Evolutionary conservation across 2,888 invertebrate genomes (phyloP).

Genomic region (Ochlodes sylvanus): DNA sequence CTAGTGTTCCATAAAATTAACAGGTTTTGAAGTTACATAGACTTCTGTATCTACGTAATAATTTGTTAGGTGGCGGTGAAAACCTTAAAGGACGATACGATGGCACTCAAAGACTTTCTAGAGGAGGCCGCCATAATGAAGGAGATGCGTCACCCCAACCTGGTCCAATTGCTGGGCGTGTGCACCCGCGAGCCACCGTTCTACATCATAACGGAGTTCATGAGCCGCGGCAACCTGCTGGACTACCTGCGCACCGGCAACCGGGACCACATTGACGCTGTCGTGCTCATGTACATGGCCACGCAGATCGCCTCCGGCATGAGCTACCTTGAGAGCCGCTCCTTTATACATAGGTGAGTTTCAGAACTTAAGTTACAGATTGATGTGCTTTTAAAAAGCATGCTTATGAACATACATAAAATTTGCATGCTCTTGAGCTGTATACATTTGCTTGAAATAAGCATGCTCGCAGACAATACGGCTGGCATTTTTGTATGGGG

Average conservation of each 20-base stretch:
- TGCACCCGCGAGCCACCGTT: constrained; percentile 99
- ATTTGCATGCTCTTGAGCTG: too few relatives aligned
- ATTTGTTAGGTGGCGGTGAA: constrained; percentile 93
- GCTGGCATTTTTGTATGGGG: too few relatives aligned
- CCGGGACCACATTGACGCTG: constrained; percentile 95
- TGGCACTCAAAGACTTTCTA: constrained; percentile 99
- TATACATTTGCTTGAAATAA: too few relatives aligned
- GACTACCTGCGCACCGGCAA: constrained; percentile 97
- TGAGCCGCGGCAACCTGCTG: constrained; percentile 98
- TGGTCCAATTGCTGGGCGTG: constrained; percentile 98
- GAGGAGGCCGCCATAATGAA: constrained; percentile 99
- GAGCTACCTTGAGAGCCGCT: constrained; percentile 98
- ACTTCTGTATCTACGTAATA: too few relatives aligned
- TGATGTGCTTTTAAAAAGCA: too few relatives aligned
- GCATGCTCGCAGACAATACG: too few relatives aligned
- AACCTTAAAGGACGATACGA: constrained; percentile 99
- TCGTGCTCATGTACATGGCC: constrained; percentile 99
- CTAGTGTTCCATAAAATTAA: too few relatives aligned
- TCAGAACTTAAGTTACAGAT: too few relatives aligned
- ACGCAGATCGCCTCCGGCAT: constrained; percentile 99
- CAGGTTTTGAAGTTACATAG: too few relatives aligned
- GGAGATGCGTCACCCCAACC: constrained; percentile 99
- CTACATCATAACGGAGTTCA: constrained; percentile 99
- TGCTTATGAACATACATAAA: too few relatives aligned
- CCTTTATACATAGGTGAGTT: constrained; percentile 94